phyloP scores from a whole-genome alignment of 1,140 invertebrate species.

The Neuroterus valhalla region DNA sequence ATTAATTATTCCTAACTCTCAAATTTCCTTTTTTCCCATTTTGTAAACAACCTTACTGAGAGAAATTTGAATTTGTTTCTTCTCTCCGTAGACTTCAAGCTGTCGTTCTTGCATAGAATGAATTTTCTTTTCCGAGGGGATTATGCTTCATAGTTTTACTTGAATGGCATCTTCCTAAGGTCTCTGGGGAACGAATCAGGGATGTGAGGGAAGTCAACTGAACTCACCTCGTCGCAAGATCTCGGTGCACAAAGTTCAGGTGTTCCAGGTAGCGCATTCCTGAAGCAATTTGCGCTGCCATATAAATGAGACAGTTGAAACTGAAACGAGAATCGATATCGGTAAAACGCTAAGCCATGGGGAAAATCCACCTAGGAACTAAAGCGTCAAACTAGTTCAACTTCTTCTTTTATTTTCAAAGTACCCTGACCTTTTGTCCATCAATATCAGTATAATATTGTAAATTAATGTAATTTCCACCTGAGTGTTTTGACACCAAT shows the following conservation, averaged over 20 bases:
- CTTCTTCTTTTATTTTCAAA: slow-evolving; percentile 39
- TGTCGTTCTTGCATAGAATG: slow-evolving; percentile 28
- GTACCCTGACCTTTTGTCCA: too few relatives aligned
- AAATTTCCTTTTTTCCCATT: not conserved
- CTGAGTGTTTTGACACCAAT: slow-evolving; percentile 80
- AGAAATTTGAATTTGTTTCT: not conserved
- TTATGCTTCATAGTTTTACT: slow-evolving; percentile 18
- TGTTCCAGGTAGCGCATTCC: slow-evolving; percentile 91
- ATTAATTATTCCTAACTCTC: not conserved
- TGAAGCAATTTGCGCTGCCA: slow-evolving; percentile 89
- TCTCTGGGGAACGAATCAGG: slow-evolving; percentile 36
- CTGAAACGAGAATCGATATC: slow-evolving; percentile 73
- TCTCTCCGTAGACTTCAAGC: slow-evolving; percentile 17
- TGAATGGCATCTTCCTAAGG: slow-evolving; percentile 33
- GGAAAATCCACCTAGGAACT: slow-evolving; percentile 48
- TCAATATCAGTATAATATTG: too few relatives aligned
- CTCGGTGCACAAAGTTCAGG: slow-evolving; percentile 88
- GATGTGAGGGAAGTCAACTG: slow-evolving; percentile 19
- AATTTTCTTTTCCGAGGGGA: slow-evolving; percentile 46
- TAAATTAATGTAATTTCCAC: slow-evolving; percentile 60
- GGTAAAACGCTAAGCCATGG: slow-evolving; percentile 46
- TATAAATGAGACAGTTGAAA: slow-evolving; percentile 86
- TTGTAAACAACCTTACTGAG: not conserved
- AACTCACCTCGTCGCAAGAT: slow-evolving; percentile 84
- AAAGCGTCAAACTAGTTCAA: slow-evolving; percentile 53